Conservation (phyloP, 2,888 invertebrate species). For the Leptogaster cylindrica region DNA sequence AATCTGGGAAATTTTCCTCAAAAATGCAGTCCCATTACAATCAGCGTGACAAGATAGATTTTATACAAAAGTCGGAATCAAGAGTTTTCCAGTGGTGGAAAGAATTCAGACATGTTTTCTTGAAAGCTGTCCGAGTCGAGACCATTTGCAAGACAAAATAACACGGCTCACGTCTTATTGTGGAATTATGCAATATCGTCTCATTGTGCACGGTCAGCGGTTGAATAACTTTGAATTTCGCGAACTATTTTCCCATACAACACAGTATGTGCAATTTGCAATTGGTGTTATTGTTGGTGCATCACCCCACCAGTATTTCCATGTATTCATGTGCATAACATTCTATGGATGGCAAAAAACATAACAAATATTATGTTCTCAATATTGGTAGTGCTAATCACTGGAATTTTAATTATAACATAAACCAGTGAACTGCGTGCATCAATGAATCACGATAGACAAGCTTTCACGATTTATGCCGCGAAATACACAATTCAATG, state of each 20-base stretch:
- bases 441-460: constrained; percentile 17
- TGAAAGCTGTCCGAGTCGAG: neutral
- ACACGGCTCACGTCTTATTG: neutral
- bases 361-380: constrained; percentile 20
- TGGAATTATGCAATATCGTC: constrained; percentile 17
- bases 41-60: no score
- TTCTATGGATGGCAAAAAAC: no score
- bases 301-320: neutral
- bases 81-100: no score
- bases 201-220: constrained; percentile 32
- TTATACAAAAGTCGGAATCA: no score
- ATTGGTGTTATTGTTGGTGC: constrained; percentile 9
- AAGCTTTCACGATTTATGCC: constrained; percentile 6
- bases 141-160: neutral
- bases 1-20: no score
- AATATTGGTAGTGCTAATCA: constrained; percentile 9
- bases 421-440: constrained; percentile 21
- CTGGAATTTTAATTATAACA: constrained; percentile 14
- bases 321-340: no score
- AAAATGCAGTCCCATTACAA: no score
- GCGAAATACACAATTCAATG: no score
- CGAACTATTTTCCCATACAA: constrained; percentile 27
- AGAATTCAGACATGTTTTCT: neutral
- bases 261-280: neutral
- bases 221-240: constrained; percentile 30